Percentiles rank a stretch among this genome's conserved stretches.
phyloP scores from a whole-genome alignment of 2,797 vertebrate species.

The Pangasius macronema region DNA sequence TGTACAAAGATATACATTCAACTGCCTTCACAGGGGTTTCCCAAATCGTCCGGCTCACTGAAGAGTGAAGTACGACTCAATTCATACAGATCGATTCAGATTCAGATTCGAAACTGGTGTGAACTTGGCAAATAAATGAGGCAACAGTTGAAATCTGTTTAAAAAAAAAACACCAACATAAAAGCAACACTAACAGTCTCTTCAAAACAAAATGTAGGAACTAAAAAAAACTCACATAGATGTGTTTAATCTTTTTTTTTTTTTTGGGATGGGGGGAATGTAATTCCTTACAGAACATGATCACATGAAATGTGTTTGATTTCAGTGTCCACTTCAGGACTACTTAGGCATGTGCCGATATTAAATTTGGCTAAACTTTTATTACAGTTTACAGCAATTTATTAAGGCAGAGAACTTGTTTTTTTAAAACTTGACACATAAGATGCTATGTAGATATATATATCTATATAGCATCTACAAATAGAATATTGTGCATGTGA shows the following conservation, averaged over 20 bases:
- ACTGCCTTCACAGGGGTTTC: slow-evolving; percentile 77
- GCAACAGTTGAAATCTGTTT: slow-evolving; percentile 69
- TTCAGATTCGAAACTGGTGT: slow-evolving; percentile 65
- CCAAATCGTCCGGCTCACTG: slow-evolving; percentile 68
- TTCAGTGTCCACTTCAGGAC: background rate
- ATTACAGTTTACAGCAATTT: background rate
- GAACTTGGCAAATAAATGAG: slow-evolving; percentile 76
- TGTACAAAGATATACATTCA: slow-evolving; percentile 94
- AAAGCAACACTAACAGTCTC: slow-evolving; percentile 48
- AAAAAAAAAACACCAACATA: slow-evolving; percentile 59
- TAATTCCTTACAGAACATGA: background rate
- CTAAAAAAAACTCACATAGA: slow-evolving; percentile 63
- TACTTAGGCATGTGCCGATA: background rate
- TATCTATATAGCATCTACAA: background rate
- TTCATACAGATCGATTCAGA: slow-evolving; percentile 69
- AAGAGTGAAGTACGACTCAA: slow-evolving; percentile 68
- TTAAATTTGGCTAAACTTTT: background rate
- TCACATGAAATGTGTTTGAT: background rate
- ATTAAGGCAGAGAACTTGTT: slow-evolving; percentile 7
- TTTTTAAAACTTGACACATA: slow-evolving; percentile 3
- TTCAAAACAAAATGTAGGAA: slow-evolving; percentile 64
- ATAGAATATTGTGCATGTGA: background rate
- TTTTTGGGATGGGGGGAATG: background rate
- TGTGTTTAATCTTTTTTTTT: slow-evolving; percentile 61
- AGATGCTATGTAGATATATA: background rate